phyloP scores from a whole-genome alignment of 2,113 vertebrate genomes.

The Oplegnathus fasciatus region DNA sequence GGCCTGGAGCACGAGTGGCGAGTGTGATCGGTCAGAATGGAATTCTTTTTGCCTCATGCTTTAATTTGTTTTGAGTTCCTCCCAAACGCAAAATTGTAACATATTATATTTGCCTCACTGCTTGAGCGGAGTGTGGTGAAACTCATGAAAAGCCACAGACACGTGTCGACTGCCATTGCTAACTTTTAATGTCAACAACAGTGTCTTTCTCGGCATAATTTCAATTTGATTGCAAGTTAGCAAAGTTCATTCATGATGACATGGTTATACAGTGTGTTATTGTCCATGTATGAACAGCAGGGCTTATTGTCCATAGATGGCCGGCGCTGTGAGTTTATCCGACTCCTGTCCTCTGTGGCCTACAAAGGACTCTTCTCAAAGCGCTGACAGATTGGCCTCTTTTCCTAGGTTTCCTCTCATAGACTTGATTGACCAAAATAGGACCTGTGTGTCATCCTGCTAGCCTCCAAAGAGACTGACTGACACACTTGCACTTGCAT shows the following conservation, averaged over 20 bases:
- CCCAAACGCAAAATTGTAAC: constrained; percentile 58
- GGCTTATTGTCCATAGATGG: constrained; percentile 72
- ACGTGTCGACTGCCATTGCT: constrained; percentile 48
- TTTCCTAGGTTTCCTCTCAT: constrained; percentile 66
- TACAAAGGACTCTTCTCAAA: constrained; percentile 73
- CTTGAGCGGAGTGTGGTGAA: constrained; percentile 33
- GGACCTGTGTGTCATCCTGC: constrained; percentile 61
- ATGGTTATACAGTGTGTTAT: constrained; percentile 67
- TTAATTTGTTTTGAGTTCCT: constrained; percentile 66
- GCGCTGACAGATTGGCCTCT: constrained; percentile 65
- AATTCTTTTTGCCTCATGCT: constrained; percentile 58
- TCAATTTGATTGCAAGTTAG: constrained; percentile 57
- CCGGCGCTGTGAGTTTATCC: constrained; percentile 69
- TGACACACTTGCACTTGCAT: constrained; percentile 42
- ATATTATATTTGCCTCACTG: constrained; percentile 53
- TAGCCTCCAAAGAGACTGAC: constrained; percentile 48
- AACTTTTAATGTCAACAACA: constrained; percentile 54
- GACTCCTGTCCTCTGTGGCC: constrained; percentile 75
- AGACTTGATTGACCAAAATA: constrained; percentile 73
- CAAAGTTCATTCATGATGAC: constrained; percentile 57
- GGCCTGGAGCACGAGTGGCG: constrained; percentile 35
- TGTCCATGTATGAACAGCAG: constrained; percentile 72
- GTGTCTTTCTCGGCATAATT: constrained; percentile 44
- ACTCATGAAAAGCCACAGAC: constrained; percentile 63
- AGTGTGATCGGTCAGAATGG: constrained; percentile 59